These are phyloP conservation scores for Heliconius nattereri DNA, from an alignment of 1,140 invertebrate species.

Conservation along the genomic window DNA sequence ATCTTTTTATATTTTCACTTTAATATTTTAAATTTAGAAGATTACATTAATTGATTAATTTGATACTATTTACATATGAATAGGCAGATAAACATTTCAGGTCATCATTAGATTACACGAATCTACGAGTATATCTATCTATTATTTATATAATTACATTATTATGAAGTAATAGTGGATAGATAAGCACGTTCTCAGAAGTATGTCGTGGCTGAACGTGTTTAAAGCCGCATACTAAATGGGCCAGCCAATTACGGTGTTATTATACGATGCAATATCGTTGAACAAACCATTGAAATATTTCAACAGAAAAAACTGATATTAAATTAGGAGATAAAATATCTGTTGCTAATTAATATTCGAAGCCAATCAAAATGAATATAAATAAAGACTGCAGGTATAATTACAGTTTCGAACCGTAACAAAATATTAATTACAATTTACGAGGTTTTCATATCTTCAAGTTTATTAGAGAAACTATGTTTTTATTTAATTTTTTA, in stretches of 20 bases:
- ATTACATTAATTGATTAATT: too few species aligned
- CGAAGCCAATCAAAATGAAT: background rate
- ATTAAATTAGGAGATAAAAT: slow-evolving; percentile 14
- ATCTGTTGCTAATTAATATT: background rate
- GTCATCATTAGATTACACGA: slow-evolving; percentile 18
- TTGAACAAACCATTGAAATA: slow-evolving; percentile 33
- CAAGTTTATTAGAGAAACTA: background rate
- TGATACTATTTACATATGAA: background rate
- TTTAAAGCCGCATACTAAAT: slow-evolving; percentile 47
- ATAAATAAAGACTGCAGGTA: background rate
- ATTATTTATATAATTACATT: slow-evolving; percentile 30
- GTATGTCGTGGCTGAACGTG: slow-evolving; percentile 56
- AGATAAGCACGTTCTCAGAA: slow-evolving; percentile 57
- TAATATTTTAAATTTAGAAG: too few species aligned
- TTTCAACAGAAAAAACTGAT: slow-evolving; percentile 30
- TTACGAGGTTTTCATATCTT: background rate
- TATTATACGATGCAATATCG: slow-evolving; percentile 32
- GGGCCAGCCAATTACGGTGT: slow-evolving; percentile 54
- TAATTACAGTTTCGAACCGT: background rate
- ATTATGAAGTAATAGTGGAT: slow-evolving; percentile 31
- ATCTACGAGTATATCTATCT: slow-evolving; percentile 12
- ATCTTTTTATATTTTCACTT: too few species aligned
- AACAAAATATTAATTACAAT: background rate
- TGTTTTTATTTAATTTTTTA: background rate
- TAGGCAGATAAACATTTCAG: background rate